These are phyloP conservation scores for Rhinichthys klamathensis DNA, from an alignment of 2,113 vertebrate genomes.

Conservation along the genomic window DNA sequence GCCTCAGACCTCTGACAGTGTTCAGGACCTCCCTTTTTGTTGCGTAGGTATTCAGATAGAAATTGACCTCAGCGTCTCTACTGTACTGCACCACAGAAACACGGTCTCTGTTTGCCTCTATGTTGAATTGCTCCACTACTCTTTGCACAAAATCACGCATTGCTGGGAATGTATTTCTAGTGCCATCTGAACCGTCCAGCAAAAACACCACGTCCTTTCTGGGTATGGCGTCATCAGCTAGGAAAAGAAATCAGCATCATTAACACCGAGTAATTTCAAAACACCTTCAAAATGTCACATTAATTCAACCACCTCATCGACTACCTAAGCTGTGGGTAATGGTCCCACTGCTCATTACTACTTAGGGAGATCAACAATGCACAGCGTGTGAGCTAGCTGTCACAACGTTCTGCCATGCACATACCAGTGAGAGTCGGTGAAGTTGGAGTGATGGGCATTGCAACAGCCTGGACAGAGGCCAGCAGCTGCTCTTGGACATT, in stretches of 20 bases:
- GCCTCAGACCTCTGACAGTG: conserved; percentile 34
- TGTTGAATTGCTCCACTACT: conserved; percentile 55
- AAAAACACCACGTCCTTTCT: conserved; percentile 73
- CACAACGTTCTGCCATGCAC: conserved; percentile 1
- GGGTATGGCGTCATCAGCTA: conserved; percentile 59
- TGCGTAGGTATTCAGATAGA: conserved; percentile 49
- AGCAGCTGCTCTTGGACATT: conserved; percentile 52
- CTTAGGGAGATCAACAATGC: not conserved
- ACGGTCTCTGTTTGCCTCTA: conserved; percentile 46
- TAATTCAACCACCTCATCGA: not conserved
- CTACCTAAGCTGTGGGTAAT: not conserved
- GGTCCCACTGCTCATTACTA: not conserved
- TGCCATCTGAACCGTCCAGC: conserved; percentile 74
- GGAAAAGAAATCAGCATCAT: conserved; percentile 23
- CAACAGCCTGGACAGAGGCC: conserved; percentile 19
- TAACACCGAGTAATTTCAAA: not conserved
- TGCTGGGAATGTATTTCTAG: conserved; percentile 61
- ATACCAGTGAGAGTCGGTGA: conserved; percentile 24
- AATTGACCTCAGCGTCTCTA: conserved; percentile 48
- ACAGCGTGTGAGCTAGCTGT: not conserved
- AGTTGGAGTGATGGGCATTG: conserved; percentile 8
- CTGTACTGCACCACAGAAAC: conserved; percentile 59
- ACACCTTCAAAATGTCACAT: not conserved
- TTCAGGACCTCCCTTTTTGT: conserved; percentile 43
- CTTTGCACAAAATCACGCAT: conserved; percentile 68